Evolutionary conservation across 2,797 vertebrate genomes (phyloP), one percentile per base, ranked within the genome.

Genomic region (Babyrousa celebensis): DNA sequence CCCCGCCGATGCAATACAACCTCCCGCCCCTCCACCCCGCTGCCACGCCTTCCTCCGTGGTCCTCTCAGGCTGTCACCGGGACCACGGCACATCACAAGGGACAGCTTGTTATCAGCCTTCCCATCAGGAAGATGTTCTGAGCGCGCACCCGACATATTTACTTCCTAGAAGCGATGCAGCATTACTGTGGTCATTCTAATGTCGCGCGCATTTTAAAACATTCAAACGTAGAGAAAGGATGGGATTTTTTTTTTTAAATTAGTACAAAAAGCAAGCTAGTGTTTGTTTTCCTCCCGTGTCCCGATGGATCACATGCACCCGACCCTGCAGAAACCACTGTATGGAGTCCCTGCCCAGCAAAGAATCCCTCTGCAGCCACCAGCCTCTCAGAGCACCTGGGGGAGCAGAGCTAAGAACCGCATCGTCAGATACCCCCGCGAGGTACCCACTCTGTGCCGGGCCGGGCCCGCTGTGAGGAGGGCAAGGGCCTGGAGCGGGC

Each of bases 341-440:
- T 5, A 8, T 12, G 48, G 18, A 14, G 12, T 29, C 43, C 27
- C 43, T 62, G 43, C 40, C 77, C 75, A 14, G n/a, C 12, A 29
- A 25, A 54, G 14, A 18, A 21, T 8, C 23, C 3, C 70, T 2
- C 4, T 0, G 23, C 23, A 8, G 48, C 84, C 1, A 0, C 83
- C 60, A 27, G 67, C 52, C 80, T 17, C 89, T 9, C 72, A 29
- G 2, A 21, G 79, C 40, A 0, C 21, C 2, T 2, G 23, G 4
- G 20, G 43, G 7, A 6, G 12, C 43, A 16, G 54, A 40, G 15
- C 3, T 58, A 17, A 48, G 56, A 1, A 16, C 32, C 11, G 6
- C 11, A 4, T 15, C 10, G 1, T 60, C 43, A 27, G 60, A 72
- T 4, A 14, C 10, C 3, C 9, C 23, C 5, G 12, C 0, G 0